Percentiles rank a stretch among this genome's conserved stretches.
Evolutionary conservation across 53 echinoderm and acorn worm species (phyloP).

Genomic region (Hippasteria phrygiana): DNA sequence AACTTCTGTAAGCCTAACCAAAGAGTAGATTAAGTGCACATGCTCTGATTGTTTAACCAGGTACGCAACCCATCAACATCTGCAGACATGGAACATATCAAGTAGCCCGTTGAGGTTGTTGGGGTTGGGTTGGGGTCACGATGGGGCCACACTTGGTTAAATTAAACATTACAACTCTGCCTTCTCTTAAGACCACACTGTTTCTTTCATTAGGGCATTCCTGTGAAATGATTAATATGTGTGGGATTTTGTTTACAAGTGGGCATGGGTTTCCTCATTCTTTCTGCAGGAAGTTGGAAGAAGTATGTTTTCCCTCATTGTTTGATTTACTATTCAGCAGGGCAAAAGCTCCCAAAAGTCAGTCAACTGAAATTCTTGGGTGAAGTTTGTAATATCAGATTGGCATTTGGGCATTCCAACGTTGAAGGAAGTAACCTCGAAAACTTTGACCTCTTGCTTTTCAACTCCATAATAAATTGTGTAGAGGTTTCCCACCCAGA

Average conservation of each 20-base stretch:
- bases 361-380: too few species aligned
- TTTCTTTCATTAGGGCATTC: not conserved
- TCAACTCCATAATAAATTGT: too few species aligned
- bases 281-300: not conserved
- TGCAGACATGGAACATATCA: not conserved
- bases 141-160: not conserved
- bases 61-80: not conserved
- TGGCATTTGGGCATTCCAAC: too few species aligned
- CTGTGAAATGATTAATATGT: not conserved
- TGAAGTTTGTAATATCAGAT: too few species aligned
- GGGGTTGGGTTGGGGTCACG: slow-evolving; percentile 2
- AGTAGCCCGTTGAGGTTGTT: not conserved
- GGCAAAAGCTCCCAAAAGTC: too few species aligned
- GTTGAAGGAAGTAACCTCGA: too few species aligned
- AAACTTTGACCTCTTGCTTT: too few species aligned
- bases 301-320: too few species aligned
- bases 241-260: too few species aligned
- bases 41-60: not conserved
- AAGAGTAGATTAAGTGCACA: not conserved
- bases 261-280: not conserved
- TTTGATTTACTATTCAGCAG: too few species aligned
- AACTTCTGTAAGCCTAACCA: too few species aligned
- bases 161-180: slow-evolving; percentile 8
- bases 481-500: too few species aligned
- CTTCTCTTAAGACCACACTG: not conserved